Evolutionary conservation across 2,797 vertebrate genomes (phyloP).

Genomic region (Sebastolobus alascanus): DNA sequence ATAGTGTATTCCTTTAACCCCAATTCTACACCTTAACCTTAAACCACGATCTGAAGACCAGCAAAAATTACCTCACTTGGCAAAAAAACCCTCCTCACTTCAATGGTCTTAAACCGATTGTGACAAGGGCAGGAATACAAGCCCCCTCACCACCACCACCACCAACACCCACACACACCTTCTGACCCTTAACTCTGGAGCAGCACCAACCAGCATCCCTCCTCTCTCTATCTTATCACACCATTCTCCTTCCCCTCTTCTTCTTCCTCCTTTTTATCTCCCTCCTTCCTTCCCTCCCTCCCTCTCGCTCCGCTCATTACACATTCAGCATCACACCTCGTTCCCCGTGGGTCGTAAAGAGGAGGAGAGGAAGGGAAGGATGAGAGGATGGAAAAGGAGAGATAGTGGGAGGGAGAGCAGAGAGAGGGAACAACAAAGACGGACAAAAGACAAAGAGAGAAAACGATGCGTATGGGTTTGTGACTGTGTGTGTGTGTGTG

Average conservation of each 20-base stretch:
- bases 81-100: slow-evolving; percentile 29
- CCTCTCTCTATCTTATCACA: slow-evolving; percentile 48
- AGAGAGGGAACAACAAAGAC: slow-evolving; percentile 36
- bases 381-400: slow-evolving; percentile 38
- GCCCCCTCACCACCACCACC: not conserved
- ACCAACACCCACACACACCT: slow-evolving; percentile 11
- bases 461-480: slow-evolving; percentile 38
- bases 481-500: slow-evolving; percentile 19
- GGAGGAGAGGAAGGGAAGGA: slow-evolving; percentile 65
- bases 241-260: slow-evolving; percentile 30
- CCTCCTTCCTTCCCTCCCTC: slow-evolving; percentile 33
- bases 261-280: slow-evolving; percentile 49
- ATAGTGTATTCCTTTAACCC: not conserved
- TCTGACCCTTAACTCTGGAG: slow-evolving; percentile 52
- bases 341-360: slow-evolving; percentile 88
- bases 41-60: slow-evolving; percentile 12
- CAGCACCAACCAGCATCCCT: slow-evolving; percentile 45
- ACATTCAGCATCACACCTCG: slow-evolving; percentile 89
- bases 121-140: slow-evolving; percentile 39
- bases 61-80: slow-evolving; percentile 31
- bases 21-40: not conserved
- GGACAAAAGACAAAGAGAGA: slow-evolving; percentile 51
- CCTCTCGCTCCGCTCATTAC: slow-evolving; percentile 79
- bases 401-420: slow-evolving; percentile 25
- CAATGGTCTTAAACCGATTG: slow-evolving; percentile 44